These are phyloP conservation scores for Lasioglossum lativentre DNA, from an alignment of 2,888 invertebrate genomes.

Conservation along the genomic window DNA sequence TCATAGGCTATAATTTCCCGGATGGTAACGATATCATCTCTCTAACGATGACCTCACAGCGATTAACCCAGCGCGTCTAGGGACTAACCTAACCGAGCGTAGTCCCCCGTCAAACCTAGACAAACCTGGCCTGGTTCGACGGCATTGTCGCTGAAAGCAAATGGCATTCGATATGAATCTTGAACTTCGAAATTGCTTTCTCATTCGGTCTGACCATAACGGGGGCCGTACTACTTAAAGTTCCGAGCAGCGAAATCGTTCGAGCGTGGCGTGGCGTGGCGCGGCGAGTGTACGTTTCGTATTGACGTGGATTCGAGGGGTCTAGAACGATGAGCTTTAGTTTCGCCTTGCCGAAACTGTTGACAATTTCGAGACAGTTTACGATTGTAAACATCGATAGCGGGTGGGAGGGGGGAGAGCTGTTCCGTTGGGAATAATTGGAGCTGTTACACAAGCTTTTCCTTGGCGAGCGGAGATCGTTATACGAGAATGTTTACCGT, in stretches of 20 bases:
- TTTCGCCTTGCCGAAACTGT: not conserved
- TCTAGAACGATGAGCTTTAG: not conserved
- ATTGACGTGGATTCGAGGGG: not conserved
- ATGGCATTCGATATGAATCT: not conserved
- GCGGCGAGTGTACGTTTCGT: not conserved
- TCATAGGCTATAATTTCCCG: not conserved
- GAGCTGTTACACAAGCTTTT: not conserved
- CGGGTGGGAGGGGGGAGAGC: too few species aligned
- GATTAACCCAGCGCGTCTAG: not conserved
- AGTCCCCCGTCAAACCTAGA: not conserved
- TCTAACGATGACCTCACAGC: not conserved
- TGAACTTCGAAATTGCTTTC: not conserved
- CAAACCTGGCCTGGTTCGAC: not conserved
- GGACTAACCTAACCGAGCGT: not conserved
- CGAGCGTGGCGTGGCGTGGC: not conserved
- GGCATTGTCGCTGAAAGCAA: not conserved
- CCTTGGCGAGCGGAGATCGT: not conserved
- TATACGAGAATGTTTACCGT: not conserved
- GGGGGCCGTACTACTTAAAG: slow-evolving; percentile 34
- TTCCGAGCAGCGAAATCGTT: not conserved
- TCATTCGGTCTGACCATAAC: not conserved
- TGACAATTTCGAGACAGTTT: slow-evolving; percentile 1
- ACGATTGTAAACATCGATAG: not conserved
- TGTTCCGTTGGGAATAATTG: not conserved
- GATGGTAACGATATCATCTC: not conserved